Evolutionary conservation across 2,113 vertebrate species (phyloP).

Genomic region (Barbus barbus): DNA sequence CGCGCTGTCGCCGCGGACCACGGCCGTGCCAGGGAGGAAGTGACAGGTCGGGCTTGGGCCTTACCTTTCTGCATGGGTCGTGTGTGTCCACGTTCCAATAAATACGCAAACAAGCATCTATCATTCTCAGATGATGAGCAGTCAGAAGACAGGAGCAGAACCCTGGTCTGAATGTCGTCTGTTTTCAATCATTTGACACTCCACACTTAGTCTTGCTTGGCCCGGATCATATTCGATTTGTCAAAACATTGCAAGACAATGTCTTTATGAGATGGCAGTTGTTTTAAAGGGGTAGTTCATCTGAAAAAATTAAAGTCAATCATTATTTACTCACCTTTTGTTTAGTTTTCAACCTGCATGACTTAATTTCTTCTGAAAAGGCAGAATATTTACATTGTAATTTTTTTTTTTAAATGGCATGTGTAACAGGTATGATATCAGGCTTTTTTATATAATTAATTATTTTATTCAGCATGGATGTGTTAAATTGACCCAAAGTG

Average conservation of each 20-base stretch:
- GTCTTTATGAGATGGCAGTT: not conserved
- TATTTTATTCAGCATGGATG: no score
- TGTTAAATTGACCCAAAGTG: no score
- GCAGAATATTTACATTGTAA: no score
- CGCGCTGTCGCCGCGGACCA: constrained; percentile 74
- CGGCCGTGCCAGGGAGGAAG: constrained; percentile 69
- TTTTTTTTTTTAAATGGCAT: no score
- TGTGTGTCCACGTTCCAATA: not conserved
- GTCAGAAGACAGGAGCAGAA: constrained; percentile 3
- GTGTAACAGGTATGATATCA: no score
- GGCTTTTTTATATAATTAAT: no score
- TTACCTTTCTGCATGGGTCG: constrained; percentile 64
- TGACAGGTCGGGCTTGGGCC: constrained; percentile 72
- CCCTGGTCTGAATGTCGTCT: constrained; percentile 33
- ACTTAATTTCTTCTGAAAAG: no score
- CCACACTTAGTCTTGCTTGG: constrained; percentile 34
- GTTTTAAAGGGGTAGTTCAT: not conserved
- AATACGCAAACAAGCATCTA: constrained; percentile 29
- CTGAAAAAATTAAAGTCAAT: not conserved
- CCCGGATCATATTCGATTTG: constrained; percentile 47
- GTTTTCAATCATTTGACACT: constrained; percentile 48
- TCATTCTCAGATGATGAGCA: constrained; percentile 24
- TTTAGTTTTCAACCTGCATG: no score
- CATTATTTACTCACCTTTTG: no score
- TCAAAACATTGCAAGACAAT: constrained; percentile 36